phyloP scores from a whole-genome alignment of 2,113 vertebrate genomes.

The Polypterus bichir region DNA sequence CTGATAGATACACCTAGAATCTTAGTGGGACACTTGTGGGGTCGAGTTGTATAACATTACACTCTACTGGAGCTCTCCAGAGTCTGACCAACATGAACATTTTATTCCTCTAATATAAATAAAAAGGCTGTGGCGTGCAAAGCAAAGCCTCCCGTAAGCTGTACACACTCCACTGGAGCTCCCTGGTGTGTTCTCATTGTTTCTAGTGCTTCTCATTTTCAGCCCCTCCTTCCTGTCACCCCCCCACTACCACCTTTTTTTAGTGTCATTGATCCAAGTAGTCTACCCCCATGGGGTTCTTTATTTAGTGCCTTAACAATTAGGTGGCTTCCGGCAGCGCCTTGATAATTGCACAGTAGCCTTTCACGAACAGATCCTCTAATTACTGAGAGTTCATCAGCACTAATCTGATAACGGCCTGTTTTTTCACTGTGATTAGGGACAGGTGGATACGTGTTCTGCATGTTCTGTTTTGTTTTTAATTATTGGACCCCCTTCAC shows the following conservation, averaged over 20 bases:
- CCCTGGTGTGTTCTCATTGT: neutral
- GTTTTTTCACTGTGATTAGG: conserved; percentile 9
- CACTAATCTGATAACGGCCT: conserved; percentile 28
- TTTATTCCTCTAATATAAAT: too few relatives aligned
- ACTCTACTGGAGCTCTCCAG: too few relatives aligned
- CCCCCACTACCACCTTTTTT: neutral
- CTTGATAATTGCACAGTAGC: neutral
- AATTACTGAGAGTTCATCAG: neutral
- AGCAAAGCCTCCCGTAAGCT: too few relatives aligned
- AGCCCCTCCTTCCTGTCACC: neutral
- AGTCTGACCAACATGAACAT: too few relatives aligned
- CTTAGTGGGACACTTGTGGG: too few relatives aligned
- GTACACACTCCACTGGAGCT: too few relatives aligned
- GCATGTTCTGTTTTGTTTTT: too few relatives aligned
- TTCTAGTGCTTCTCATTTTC: neutral
- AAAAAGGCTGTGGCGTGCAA: too few relatives aligned
- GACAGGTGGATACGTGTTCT: too few relatives aligned
- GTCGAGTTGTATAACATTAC: too few relatives aligned
- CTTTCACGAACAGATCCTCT: neutral
- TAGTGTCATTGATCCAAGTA: neutral
- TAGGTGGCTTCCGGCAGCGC: conserved; percentile 13
- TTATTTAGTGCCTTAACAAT: conserved; percentile 23
- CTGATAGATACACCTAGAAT: too few relatives aligned
- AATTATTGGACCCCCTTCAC: too few relatives aligned
- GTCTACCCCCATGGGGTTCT: conserved; percentile 7